phyloP scores from a whole-genome alignment of 30 jellyfish, hydroid and myxozoan species.

The Aurelia aurita region DNA sequence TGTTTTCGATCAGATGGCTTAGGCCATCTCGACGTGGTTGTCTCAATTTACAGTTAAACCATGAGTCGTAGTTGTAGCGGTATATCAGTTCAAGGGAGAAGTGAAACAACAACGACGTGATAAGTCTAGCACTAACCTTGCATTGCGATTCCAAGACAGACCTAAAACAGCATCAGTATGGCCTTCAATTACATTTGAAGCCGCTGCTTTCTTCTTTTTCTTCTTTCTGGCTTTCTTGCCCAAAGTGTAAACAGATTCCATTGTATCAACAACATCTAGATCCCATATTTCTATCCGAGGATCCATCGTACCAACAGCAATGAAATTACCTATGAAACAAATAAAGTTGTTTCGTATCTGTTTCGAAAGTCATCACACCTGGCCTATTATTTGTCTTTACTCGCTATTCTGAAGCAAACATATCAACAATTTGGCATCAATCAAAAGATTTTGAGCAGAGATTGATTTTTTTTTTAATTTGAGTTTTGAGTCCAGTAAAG shows the following conservation, averaged over 20 bases:
- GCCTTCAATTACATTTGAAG: conserved; percentile 58
- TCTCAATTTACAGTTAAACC: too few relatives aligned
- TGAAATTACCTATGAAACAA: conserved; percentile 60
- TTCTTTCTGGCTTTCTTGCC: conserved; percentile 83
- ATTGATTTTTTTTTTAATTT: too few relatives aligned
- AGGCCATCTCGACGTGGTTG: too few relatives aligned
- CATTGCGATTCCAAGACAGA: conserved; percentile 91
- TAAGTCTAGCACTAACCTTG: conserved; percentile 43
- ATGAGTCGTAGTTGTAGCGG: too few relatives aligned
- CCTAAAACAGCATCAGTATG: conserved; percentile 93
- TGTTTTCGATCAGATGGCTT: too few relatives aligned
- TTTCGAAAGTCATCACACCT: too few relatives aligned
- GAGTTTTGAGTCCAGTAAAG: too few relatives aligned
- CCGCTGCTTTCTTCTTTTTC: conserved; percentile 54
- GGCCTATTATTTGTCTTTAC: too few relatives aligned
- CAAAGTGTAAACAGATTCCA: conserved; percentile 83
- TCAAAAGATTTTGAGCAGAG: too few relatives aligned
- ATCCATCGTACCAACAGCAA: conserved; percentile 98
- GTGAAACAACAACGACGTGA: background rate
- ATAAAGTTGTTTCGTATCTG: too few relatives aligned
- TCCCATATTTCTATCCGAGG: conserved; percentile 95
- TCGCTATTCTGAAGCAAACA: too few relatives aligned
- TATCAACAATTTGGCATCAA: too few relatives aligned
- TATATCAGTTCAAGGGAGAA: background rate
- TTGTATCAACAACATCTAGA: conserved; percentile 85